Base-by-base conservation (phyloP, 2,113 vertebrate species). In the Rhizomys pruinosus region DNA sequence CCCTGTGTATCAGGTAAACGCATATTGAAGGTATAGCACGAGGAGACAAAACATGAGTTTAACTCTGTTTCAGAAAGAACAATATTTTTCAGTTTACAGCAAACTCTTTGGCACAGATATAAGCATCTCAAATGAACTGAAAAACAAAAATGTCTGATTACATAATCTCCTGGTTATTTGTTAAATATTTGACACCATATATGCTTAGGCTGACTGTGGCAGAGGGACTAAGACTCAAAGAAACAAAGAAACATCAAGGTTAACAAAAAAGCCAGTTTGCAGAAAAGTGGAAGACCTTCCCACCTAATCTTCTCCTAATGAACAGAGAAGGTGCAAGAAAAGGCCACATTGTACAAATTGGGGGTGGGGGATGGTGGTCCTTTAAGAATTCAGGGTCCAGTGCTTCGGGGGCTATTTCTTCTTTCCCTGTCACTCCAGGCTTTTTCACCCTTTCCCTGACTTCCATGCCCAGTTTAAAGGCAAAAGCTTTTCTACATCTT, bases 31-130 rank as follows among this genome's bases (percentile, higher is more conserved):
- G n/a, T 1, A 10, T 6, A 10, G 23, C 7, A 11, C 9, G 29
- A 71, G 39, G 12, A 89, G 95, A 92, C 39, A 52, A 23, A 66
- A 82, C 94, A 32, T 42, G 84, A 90, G 39, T 84, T 79, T n/a
- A 88, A 23, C 80, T n/a, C 10, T 89, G 42, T 71, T 87, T 29
- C n/a, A 69, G 19, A 73, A 90, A 52, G 77, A 87, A 92, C 29
- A 76, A 57, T 87, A 42, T 92, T 87, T 85, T 52, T 55, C 20
- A 87, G 37, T n/a, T 89, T 88, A 32, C 42, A 93, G 57, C 73
- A 88, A 79, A 63, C 2, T 7, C 59, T n/a, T n/a, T 91, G 71
- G 55, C 59, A 81, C 37, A 47, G n/a, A 96, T 68, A 72, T 76
- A 89, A 90, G 73, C 25, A 59, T 81, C 57, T 69, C 57, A 89